Percentiles rank a stretch among this genome's conserved stretches.
phyloP scores from a whole-genome alignment of 2,113 vertebrate genomes.

The Psammodynastes pulverulentus region DNA sequence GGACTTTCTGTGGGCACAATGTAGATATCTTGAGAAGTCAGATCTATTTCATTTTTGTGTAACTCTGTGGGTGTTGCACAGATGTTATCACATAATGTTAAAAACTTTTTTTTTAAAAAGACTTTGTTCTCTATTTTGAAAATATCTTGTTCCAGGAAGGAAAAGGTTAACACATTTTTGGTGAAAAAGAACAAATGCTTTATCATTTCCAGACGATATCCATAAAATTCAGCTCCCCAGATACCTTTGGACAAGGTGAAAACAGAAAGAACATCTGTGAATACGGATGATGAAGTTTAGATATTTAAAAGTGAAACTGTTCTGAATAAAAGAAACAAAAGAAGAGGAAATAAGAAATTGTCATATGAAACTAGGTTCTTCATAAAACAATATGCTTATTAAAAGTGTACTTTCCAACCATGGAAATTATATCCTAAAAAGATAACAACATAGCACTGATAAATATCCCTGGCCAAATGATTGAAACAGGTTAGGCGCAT shows the following conservation, averaged over 20 bases:
- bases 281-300: background rate
- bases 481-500: background rate
- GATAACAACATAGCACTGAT: background rate
- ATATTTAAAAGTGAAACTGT: fast-evolving
- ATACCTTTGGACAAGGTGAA: conserved; percentile 1
- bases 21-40: background rate
- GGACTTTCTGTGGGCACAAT: background rate
- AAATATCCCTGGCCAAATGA: background rate
- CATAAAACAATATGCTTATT: background rate
- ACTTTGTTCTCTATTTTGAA: background rate
- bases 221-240: background rate
- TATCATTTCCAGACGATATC: conserved; percentile 37
- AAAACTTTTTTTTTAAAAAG: background rate
- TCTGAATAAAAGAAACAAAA: fast-evolving
- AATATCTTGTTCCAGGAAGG: conserved; percentile 6
- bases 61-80: background rate
- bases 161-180: background rate
- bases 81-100: fast-evolving
- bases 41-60: conserved; percentile 17
- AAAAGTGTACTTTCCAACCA: background rate
- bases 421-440: background rate
- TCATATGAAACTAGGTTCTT: background rate
- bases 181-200: conserved; percentile 32
- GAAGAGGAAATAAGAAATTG: background rate
- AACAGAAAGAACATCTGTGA: background rate